Evolutionary conservation across 2,888 invertebrate species (phyloP).

Genomic region (Rhaphigaster nebulosa): DNA sequence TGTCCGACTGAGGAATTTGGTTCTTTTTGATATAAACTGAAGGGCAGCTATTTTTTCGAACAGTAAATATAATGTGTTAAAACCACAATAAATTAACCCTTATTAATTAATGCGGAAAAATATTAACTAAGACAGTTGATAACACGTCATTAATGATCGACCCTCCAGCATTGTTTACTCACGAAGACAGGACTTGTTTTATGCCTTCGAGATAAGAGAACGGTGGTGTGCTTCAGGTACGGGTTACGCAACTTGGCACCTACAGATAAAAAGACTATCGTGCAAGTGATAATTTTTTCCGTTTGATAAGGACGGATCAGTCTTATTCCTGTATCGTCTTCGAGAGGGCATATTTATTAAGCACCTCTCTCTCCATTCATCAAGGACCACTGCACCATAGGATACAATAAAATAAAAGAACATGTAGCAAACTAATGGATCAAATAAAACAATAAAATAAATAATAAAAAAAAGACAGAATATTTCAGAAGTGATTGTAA

Average conservation of each 20-base stretch:
- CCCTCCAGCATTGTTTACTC: background rate
- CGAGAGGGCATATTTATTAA: background rate
- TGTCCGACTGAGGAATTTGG: too few species aligned
- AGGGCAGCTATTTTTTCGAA: too few species aligned
- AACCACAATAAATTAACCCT: background rate
- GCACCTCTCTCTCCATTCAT: background rate
- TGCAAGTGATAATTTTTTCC: background rate
- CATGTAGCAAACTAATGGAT: background rate
- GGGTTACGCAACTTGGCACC: background rate
- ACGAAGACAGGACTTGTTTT: background rate
- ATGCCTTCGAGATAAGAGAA: background rate
- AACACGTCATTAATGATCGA: background rate
- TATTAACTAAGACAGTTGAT: background rate
- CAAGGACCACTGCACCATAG: background rate
- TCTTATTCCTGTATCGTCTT: background rate
- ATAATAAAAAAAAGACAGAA: background rate
- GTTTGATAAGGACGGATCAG: constrained; percentile 1
- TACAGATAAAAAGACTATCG: background rate
- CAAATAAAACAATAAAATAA: constrained; percentile 21
- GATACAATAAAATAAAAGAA: constrained; percentile 31
- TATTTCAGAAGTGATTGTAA: constrained; percentile 9
- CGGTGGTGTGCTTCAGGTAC: background rate
- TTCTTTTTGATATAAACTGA: too few species aligned
- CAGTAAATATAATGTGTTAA: too few species aligned
- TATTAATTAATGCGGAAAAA: background rate